Conservation (phyloP, 2,888 invertebrate species). For the Bugulina stolonifera region DNA sequence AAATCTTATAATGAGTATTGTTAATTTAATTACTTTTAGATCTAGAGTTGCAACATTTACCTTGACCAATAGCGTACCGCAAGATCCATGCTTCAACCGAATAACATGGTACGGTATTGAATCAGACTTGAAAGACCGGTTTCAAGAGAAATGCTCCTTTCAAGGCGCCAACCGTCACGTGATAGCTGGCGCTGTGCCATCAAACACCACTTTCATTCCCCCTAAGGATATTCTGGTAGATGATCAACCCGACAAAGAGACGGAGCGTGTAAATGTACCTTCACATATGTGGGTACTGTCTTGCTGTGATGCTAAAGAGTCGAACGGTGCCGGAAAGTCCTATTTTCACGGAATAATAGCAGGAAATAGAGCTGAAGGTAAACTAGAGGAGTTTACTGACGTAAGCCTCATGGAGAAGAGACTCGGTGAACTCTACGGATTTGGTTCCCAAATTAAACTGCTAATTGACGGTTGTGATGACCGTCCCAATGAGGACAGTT, state of each 20-base stretch:
- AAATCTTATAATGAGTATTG: too few relatives aligned
- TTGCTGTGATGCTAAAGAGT: not conserved
- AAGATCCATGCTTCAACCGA: conserved; percentile 25
- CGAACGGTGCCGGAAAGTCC: not conserved
- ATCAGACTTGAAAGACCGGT: not conserved
- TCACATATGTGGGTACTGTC: not conserved
- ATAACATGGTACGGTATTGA: conserved; percentile 15
- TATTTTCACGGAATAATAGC: not conserved
- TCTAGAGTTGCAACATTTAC: conserved; percentile 3
- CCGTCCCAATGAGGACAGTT: too few relatives aligned
- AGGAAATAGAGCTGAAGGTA: conserved; percentile 1
- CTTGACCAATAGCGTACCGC: conserved; percentile 7
- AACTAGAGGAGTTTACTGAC: not conserved
- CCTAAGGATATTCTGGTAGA: not conserved
- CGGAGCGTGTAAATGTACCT: conserved; percentile 6
- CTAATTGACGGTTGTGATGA: not conserved
- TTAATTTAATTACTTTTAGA: too few relatives aligned
- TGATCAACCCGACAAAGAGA: conserved; percentile 8
- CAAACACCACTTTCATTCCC: not conserved
- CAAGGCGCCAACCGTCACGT: not conserved
- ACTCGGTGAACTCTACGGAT: not conserved
- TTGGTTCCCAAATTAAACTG: not conserved
- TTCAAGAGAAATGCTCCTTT: not conserved
- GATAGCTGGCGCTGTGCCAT: not conserved
- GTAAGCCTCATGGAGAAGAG: not conserved